These are phyloP conservation scores for Adela reaumurella DNA, from an alignment of 2,888 invertebrate species.

Conservation along the genomic window DNA sequence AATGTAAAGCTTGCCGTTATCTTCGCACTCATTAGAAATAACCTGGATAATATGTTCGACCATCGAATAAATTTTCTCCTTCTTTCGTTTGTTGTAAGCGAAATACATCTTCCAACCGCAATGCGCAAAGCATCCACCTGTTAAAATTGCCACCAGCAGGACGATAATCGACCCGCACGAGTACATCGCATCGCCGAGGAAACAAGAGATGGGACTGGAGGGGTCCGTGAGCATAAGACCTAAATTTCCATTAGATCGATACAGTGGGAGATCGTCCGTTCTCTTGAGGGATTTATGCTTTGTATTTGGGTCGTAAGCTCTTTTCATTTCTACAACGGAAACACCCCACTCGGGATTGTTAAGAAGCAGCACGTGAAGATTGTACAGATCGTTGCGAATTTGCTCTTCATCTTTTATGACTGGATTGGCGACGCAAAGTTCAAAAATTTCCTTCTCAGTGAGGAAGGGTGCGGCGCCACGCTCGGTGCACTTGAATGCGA, in stretches of 20 bases:
- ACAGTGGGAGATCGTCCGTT: conserved; percentile 50
- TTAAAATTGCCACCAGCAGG: conserved; percentile 27
- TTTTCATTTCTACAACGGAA: conserved; percentile 48
- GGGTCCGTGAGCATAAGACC: conserved; percentile 58
- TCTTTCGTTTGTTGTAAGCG: conserved; percentile 43
- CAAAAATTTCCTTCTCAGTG: conserved; percentile 61
- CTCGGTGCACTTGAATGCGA: conserved; percentile 55
- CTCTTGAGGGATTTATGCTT: conserved; percentile 27
- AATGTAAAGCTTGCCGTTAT: conserved; percentile 58
- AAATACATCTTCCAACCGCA: conserved; percentile 42
- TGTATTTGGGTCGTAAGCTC: conserved; percentile 31
- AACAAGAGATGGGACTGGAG: conserved; percentile 60
- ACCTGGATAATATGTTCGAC: conserved; percentile 65
- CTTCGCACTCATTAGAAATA: conserved; percentile 57
- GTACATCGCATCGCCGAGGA: conserved; percentile 56
- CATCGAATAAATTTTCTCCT: conserved; percentile 61
- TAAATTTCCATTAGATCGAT: conserved; percentile 48
- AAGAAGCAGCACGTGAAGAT: conserved; percentile 64
- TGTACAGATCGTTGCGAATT: conserved; percentile 56
- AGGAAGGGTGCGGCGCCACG: conserved; percentile 51
- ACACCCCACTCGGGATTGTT: conserved; percentile 74
- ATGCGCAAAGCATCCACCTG: conserved; percentile 22
- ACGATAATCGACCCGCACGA: conserved; percentile 43
- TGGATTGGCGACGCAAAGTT: no score
- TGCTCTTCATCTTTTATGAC: conserved; percentile 44